Conservation (phyloP, 2,888 invertebrate genomes). For the Caenorhabditis sinica region DNA sequence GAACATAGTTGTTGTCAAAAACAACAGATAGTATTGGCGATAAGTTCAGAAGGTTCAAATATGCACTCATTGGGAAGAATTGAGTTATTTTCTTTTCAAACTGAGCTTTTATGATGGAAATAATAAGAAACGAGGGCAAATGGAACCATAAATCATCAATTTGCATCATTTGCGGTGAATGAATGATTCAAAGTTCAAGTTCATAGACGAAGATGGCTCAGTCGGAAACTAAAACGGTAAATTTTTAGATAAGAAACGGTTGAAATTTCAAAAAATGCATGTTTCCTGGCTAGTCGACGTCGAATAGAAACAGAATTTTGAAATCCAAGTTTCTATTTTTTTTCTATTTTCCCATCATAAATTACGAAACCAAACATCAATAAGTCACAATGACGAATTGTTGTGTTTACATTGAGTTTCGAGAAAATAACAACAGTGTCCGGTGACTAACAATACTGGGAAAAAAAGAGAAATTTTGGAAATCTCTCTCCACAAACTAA, state of each 20-base stretch:
- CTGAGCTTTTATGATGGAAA: not conserved
- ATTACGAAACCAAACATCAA: constrained; percentile 23
- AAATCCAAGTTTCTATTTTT: not conserved
- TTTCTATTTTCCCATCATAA: not conserved
- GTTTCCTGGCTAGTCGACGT: constrained; percentile 10
- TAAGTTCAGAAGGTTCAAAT: constrained; percentile 2
- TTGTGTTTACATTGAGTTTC: constrained; percentile 16
- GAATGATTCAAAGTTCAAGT: not conserved
- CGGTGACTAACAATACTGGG: constrained; percentile 5
- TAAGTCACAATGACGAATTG: not conserved
- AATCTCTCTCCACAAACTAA: not conserved
- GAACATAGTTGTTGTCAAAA: not conserved
- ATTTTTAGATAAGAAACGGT: constrained; percentile 5
- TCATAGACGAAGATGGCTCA: constrained; percentile 7
- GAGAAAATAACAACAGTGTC: constrained; percentile 25
- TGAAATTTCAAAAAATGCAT: constrained; percentile 1
- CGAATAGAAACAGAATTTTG: not conserved
- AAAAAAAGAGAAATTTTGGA: not conserved
- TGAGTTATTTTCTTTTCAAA: not conserved
- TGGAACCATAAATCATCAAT: not conserved
- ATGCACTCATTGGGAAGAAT: too few species aligned
- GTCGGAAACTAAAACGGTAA: not conserved
- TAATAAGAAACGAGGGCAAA: not conserved
- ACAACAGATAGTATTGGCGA: too few species aligned
- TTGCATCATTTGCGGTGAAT: constrained; percentile 10